Conservation (phyloP, 2,113 vertebrate genomes). For the Larimichthys polyactis region DNA sequence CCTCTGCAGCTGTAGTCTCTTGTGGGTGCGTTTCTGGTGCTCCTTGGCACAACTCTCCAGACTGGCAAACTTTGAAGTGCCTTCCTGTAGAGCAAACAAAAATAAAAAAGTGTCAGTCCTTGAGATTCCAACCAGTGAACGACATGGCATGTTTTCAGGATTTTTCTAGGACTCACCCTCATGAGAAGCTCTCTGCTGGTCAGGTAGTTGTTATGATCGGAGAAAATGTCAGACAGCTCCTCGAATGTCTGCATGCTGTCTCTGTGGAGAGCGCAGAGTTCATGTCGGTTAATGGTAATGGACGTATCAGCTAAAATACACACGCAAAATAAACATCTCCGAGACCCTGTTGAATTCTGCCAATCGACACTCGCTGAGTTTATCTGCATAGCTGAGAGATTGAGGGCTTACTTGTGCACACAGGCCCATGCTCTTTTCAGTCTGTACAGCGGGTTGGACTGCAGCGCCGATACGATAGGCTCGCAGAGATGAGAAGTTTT, state of each 20-base stretch:
- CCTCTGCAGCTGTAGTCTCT: conserved; percentile 92
- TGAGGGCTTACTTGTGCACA: conserved; percentile 90
- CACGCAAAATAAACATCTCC: background rate
- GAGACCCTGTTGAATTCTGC: background rate
- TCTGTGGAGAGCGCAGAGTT: conserved; percentile 74
- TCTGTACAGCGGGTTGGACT: conserved; percentile 95
- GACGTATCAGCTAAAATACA: background rate
- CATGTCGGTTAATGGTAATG: background rate
- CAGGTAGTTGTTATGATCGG: conserved; percentile 94
- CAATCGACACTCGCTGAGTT: conserved; percentile 8
- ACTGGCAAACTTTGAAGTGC: conserved; percentile 96
- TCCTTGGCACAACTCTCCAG: conserved; percentile 94
- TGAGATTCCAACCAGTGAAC: background rate
- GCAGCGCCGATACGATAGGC: conserved; percentile 94
- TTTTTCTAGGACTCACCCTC: conserved; percentile 86
- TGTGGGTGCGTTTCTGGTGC: conserved; percentile 94
- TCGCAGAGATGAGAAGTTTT: conserved; percentile 96
- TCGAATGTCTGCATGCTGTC: conserved; percentile 92
- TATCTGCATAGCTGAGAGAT: conserved; percentile 11
- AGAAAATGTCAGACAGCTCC: conserved; percentile 96
- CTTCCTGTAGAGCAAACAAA: conserved; percentile 86
- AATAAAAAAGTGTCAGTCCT: conserved; percentile 7
- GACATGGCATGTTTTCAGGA: conserved; percentile 9
- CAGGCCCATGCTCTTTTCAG: conserved; percentile 92
- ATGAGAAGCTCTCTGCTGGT: conserved; percentile 95